A percentile compares a stretch with the other conserved stretches of the same genome.
Conservation (phyloP, 2,888 invertebrate species). For the Ophion obscuratus region DNA sequence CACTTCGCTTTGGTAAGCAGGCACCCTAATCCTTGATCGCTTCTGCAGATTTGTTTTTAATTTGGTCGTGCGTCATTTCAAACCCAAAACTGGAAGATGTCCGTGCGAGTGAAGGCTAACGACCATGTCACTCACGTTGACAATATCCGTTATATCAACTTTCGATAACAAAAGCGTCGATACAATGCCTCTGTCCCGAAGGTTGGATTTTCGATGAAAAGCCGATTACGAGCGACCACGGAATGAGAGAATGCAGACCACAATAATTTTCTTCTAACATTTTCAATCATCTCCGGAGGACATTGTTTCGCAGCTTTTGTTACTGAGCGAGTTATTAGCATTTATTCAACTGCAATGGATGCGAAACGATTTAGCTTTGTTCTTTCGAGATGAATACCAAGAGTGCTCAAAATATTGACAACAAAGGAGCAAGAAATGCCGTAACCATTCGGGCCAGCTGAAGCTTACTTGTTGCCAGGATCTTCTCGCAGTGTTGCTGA, state of each 20-base stretch:
- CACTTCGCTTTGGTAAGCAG: no score
- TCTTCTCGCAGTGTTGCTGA: conserved; percentile 92
- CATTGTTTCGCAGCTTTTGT: neutral
- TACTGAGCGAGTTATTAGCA: neutral
- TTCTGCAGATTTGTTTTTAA: no score
- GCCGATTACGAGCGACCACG: neutral
- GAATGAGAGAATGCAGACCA: neutral
- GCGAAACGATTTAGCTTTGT: neutral
- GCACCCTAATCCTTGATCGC: no score
- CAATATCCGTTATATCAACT: neutral
- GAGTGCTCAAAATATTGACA: neutral
- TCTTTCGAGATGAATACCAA: neutral
- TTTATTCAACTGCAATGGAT: neutral
- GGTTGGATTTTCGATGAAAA: neutral
- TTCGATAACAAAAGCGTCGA: neutral
- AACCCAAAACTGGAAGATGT: neutral
- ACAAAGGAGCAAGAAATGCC: neutral
- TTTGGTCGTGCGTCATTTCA: neutral
- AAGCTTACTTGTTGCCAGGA: conserved; percentile 84
- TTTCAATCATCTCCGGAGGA: neutral
- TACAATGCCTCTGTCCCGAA: neutral
- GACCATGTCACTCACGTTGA: neutral
- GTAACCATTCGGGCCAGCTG: neutral
- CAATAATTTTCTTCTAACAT: neutral
- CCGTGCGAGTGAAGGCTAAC: neutral